These are phyloP conservation scores for Plestiodon gilberti DNA, from an alignment of 2,113 vertebrate genomes.

Conservation along the genomic window DNA sequence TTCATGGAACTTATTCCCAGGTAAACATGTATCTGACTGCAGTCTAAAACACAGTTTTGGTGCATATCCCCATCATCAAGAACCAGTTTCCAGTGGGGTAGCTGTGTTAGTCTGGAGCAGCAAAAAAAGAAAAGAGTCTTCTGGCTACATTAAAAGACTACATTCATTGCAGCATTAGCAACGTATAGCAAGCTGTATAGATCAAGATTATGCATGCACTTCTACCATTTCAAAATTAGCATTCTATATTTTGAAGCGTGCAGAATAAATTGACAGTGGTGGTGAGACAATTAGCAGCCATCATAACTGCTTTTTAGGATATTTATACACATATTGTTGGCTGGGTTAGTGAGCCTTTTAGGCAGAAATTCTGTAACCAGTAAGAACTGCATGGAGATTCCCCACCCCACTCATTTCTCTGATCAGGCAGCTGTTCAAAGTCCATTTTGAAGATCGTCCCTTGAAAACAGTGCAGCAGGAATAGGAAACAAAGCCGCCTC, in stretches of 20 bases:
- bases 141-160: no score
- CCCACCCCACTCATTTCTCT: neutral
- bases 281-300: neutral
- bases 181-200: neutral
- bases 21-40: no score
- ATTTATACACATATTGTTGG: neutral
- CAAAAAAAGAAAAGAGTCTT: no score
- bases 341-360: neutral
- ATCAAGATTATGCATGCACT: neutral
- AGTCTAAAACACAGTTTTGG: no score
- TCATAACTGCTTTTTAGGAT: neutral
- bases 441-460: conserved; percentile 31
- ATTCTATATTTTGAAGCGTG: neutral
- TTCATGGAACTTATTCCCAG: no score
- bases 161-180: no score
- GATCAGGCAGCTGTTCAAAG: conserved; percentile 34
- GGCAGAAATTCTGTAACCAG: neutral
- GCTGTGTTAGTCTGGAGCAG: no score
- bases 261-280: neutral
- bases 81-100: no score
- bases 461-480: neutral
- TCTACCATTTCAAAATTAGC: neutral
- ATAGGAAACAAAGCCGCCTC: conserved; percentile 36
- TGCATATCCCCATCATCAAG: no score
- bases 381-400: conserved; percentile 19